Evolutionary conservation across 1,140 invertebrate species (phyloP).

Genomic region (Venustaconcha ellipsiformis): DNA sequence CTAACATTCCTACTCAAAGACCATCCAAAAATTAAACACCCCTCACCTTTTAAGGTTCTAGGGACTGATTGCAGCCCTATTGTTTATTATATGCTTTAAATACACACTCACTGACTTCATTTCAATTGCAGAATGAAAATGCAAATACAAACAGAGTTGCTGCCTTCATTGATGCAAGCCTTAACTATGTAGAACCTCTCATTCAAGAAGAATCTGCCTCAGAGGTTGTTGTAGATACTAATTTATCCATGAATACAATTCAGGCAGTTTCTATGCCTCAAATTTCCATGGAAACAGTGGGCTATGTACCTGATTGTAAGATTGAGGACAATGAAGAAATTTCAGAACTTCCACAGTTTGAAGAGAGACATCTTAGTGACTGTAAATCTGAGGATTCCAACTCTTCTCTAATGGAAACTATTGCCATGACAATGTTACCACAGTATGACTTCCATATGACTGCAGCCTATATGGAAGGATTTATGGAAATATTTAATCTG

Average conservation of each 20-base stretch:
- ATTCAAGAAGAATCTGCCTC: neutral
- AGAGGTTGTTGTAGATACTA: neutral
- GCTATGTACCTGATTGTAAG: neutral
- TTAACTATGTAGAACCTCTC: conserved; percentile 7
- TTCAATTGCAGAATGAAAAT: conserved; percentile 12
- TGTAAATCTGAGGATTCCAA: conserved; percentile 19
- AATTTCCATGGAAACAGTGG: neutral
- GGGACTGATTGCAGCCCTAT: no score
- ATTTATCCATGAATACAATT: neutral
- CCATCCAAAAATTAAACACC: no score
- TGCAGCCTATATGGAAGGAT: conserved; percentile 20
- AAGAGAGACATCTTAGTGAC: conserved; percentile 23
- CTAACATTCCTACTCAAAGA: no score
- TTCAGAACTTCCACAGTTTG: neutral
- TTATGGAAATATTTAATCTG: conserved; percentile 28
- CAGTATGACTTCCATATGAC: conserved; percentile 33
- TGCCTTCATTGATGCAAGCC: conserved; percentile 25
- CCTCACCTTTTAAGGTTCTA: no score
- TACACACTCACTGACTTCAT: neutral
- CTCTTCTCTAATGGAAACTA: neutral
- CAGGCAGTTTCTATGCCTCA: neutral
- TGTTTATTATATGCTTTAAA: neutral
- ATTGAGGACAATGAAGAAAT: conserved; percentile 8
- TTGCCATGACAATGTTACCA: conserved; percentile 7
- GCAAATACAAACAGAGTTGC: conserved; percentile 23